Percentiles rank a stretch among this genome's conserved stretches.
Conservation (phyloP, 2,113 vertebrate genomes). For the Gulo gulo region DNA sequence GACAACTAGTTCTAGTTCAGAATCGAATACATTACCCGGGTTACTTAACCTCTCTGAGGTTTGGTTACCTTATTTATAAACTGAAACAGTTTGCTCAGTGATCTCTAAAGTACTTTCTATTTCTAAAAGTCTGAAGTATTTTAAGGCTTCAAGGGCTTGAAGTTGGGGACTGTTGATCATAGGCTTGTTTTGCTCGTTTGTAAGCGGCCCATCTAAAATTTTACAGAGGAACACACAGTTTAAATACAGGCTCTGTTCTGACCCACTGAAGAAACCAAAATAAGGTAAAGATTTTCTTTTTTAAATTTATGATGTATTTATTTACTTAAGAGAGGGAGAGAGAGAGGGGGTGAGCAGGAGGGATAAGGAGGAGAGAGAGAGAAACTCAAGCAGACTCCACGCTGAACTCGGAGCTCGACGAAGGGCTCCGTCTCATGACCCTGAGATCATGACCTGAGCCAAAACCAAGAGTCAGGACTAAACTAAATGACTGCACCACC, state of each 20-base stretch:
- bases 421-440: not conserved
- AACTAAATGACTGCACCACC: not conserved
- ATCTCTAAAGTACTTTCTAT: not conserved
- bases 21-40: not conserved
- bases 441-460: not conserved
- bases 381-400: not conserved
- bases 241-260: not conserved
- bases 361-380: not conserved
- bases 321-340: not conserved
- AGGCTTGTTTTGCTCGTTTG: not conserved
- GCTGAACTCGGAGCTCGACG: not conserved
- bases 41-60: not conserved
- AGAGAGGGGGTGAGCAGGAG: not conserved
- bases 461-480: not conserved
- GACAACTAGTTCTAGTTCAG: not conserved
- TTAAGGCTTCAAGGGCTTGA: not conserved
- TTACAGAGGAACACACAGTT: not conserved
- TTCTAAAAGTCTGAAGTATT: conserved; percentile 23
- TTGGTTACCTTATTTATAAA: not conserved
- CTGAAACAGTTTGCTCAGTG: not conserved
- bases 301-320: not conserved
- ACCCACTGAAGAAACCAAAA: not conserved
- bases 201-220: not conserved
- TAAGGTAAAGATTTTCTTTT: not conserved
- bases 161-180: not conserved